These are phyloP conservation scores for Dromococcyx pavoninus DNA, from an alignment of 2,797 vertebrate genomes.

Conservation along the genomic window DNA sequence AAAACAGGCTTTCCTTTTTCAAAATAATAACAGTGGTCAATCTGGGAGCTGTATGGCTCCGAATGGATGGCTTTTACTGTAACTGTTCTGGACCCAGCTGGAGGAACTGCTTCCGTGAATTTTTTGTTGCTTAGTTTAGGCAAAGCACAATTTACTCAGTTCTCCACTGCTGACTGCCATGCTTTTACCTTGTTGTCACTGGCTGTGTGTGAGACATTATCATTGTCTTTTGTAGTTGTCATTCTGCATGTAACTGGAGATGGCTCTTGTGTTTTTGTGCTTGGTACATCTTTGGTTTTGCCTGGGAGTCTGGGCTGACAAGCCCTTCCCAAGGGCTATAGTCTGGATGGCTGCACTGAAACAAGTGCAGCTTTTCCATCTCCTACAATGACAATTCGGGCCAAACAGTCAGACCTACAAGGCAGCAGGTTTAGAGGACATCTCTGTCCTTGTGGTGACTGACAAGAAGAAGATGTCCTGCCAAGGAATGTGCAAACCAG, in stretches of 20 bases:
- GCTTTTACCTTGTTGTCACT: not conserved
- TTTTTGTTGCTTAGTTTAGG: not conserved
- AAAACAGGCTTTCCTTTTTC: not conserved
- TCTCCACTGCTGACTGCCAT: conserved; percentile 6
- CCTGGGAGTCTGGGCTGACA: not conserved
- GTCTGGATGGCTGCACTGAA: not conserved
- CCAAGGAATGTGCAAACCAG: not conserved
- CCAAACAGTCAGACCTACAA: not conserved
- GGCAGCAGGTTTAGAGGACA: not conserved
- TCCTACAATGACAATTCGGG: not conserved
- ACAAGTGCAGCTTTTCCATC: not conserved
- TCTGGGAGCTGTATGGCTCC: conserved; percentile 81
- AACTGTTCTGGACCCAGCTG: conserved; percentile 75
- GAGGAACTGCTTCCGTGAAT: conserved; percentile 78
- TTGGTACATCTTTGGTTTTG: not conserved
- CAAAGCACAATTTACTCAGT: not conserved
- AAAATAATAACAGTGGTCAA: conserved; percentile 21
- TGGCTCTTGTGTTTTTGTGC: not conserved
- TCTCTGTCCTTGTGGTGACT: not conserved
- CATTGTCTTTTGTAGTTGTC: not conserved
- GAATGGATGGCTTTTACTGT: conserved; percentile 81
- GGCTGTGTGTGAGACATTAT: not conserved
- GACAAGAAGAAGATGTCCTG: not conserved
- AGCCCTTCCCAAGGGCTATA: not conserved
- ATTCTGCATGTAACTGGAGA: not conserved